Conservation (phyloP, 2,113 vertebrate genomes). For the Phycodurus eques region DNA sequence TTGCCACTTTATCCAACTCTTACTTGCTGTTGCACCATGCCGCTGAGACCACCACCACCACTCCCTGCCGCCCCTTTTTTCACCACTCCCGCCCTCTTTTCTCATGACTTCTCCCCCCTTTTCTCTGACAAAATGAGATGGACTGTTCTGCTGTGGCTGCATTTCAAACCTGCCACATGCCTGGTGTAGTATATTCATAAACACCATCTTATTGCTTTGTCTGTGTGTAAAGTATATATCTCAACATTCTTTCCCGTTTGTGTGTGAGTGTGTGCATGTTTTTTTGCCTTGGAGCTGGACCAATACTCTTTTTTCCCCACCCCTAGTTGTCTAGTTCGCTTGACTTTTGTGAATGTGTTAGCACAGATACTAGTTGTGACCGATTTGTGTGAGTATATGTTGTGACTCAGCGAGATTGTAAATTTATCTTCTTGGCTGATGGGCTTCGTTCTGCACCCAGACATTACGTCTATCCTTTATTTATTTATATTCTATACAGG, state of each 20-base stretch:
- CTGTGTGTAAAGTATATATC: neutral
- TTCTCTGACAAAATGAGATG: conserved; percentile 52
- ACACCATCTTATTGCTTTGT: conserved; percentile 30
- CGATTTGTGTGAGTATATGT: no score
- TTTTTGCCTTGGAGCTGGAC: neutral
- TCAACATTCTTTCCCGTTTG: neutral
- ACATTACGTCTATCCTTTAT: no score
- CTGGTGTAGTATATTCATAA: conserved; percentile 45
- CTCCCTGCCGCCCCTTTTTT: neutral
- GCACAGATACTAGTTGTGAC: no score
- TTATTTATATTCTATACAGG: no score
- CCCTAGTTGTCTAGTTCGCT: neutral
- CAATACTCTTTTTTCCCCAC: neutral
- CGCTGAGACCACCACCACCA: conserved; percentile 5
- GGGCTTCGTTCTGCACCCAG: no score
- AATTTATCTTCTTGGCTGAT: no score
- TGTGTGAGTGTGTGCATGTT: neutral
- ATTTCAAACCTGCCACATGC: conserved; percentile 44
- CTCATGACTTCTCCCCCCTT: conserved; percentile 54
- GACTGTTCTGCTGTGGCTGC: conserved; percentile 56
- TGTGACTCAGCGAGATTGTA: no score
- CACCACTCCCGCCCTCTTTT: conserved; percentile 23
- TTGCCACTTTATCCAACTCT: conserved; percentile 23
- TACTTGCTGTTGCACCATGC: conserved; percentile 27
- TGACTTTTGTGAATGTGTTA: no score